Evolutionary conservation across 2,888 invertebrate species (phyloP).

Genomic region (Ethmia dodecea): DNA sequence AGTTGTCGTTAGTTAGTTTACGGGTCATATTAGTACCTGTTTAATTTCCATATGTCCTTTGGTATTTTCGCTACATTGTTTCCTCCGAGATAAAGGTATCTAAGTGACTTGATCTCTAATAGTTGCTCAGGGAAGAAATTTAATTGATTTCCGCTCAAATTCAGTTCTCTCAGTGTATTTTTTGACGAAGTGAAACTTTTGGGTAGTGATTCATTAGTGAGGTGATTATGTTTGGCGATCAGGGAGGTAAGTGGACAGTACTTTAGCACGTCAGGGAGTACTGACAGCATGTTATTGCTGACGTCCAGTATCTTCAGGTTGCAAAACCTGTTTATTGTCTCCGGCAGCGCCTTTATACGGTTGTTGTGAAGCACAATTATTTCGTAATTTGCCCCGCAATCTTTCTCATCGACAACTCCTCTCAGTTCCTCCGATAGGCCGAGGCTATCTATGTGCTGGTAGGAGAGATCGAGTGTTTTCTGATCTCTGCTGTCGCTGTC

Average conservation of each 20-base stretch:
- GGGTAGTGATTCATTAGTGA: slow-evolving; percentile 91
- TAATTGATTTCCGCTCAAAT: slow-evolving; percentile 94
- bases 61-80: slow-evolving; percentile 90
- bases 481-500: slow-evolving; percentile 85
- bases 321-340: slow-evolving; percentile 79
- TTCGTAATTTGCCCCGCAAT: slow-evolving; percentile 79
- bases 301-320: slow-evolving; percentile 90
- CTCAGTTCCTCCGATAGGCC: slow-evolving; percentile 78
- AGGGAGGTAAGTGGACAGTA: slow-evolving; percentile 86
- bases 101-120: slow-evolving; percentile 85
- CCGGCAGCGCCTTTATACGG: slow-evolving; percentile 82
- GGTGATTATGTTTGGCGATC: slow-evolving; percentile 91
- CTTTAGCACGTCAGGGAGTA: slow-evolving; percentile 87
- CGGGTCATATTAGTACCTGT: slow-evolving; percentile 36
- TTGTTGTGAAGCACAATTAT: slow-evolving; percentile 93
- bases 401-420: slow-evolving; percentile 79
- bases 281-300: slow-evolving; percentile 89
- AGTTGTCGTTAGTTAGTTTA: too few relatives aligned
- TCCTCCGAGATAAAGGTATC: slow-evolving; percentile 93
- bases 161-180: slow-evolving; percentile 87
- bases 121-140: slow-evolving; percentile 91
- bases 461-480: slow-evolving; percentile 82
- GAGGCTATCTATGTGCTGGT: slow-evolving; percentile 73
- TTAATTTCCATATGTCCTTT: slow-evolving; percentile 82
- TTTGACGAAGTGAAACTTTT: slow-evolving; percentile 85